Conservation (phyloP, 2,113 vertebrate genomes). For the Brachyhypopomus gauderio region DNA sequence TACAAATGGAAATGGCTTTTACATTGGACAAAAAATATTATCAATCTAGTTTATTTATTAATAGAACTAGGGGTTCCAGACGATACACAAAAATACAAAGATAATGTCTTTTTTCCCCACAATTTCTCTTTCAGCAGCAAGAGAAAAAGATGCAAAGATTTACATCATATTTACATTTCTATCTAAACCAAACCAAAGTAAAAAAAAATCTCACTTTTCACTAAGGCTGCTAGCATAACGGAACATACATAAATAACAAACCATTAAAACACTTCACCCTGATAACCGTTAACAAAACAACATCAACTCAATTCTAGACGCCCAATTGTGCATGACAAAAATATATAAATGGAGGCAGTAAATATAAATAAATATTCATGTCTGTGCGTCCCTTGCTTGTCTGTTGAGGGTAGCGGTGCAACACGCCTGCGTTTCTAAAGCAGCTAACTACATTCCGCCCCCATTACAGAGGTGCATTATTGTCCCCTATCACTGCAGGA, state of each 20-base stretch:
- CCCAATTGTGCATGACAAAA: conserved; percentile 46
- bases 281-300: neutral
- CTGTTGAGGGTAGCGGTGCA: neutral
- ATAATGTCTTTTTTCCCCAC: conserved; percentile 68
- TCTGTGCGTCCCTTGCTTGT: neutral
- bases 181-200: conserved; percentile 70
- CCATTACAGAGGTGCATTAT: conserved; percentile 59
- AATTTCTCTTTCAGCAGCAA: conserved; percentile 72
- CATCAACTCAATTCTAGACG: neutral
- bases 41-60: conserved; percentile 79
- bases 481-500: conserved; percentile 57
- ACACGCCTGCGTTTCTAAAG: conserved; percentile 62
- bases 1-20: conserved; percentile 89
- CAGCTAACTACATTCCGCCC: conserved; percentile 66
- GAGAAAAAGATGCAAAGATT: conserved; percentile 76
- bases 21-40: conserved; percentile 78
- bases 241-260: conserved; percentile 51
- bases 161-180: conserved; percentile 76
- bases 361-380: neutral
- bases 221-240: conserved; percentile 24
- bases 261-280: conserved; percentile 41
- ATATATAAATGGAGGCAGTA: conserved; percentile 59
- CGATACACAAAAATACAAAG: conserved; percentile 70
- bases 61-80: conserved; percentile 66
- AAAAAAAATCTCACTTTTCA: conserved; percentile 57